Evolutionary conservation across 2,888 invertebrate genomes (phyloP), one percentile per base, ranked within the genome.

Genomic region (Brenthis daphne): DNA sequence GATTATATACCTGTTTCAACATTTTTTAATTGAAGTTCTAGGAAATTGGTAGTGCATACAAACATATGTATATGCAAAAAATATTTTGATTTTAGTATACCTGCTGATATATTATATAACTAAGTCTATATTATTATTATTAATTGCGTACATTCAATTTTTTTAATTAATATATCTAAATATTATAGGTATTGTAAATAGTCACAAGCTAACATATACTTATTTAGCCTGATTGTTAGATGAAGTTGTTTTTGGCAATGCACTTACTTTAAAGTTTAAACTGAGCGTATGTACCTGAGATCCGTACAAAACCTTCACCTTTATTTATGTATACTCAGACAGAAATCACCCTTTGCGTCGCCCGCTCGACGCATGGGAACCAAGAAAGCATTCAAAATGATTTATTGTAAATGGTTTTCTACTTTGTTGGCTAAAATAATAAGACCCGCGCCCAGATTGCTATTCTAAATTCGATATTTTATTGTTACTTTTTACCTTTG

Each of bases 391-490:
- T 90, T 92, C 90, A 90, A 91, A 91, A 91, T 92, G 92, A 92
- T 92, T 92, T 92, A 92, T 92, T 91, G 92, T 91, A 92, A 92
- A 92, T 92, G 91, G 91, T 90, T 92, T 90, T 92, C 92, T 92
- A 92, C 92, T 90, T 92, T 92, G 92, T 92, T 90, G 92, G 91
- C 90, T 91, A 91, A 92, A 92, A 92, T 92, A 92, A 92, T 92
- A 91, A 89, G 87, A 82, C 79, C 82, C 80, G 82, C 82, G 85
- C 79, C 82, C 84, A 80, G 86, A 88, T 85, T 82, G 85, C 85
- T 83, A 88, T 87, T 91, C 91, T 90, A 91, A 89, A 90, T 89
- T 89, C 84, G 80, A 88, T 80, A 85, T 88, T 90, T 90, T 89
- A 88, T 89, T 87, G 83, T 88, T 85, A 77, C 79, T 82, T 84